A percentile compares a stretch with the other conserved stretches of the same genome.
These are phyloP conservation scores for Drosophila fulvimacula DNA, from an alignment of 2,888 invertebrate species.

Conservation along the genomic window DNA sequence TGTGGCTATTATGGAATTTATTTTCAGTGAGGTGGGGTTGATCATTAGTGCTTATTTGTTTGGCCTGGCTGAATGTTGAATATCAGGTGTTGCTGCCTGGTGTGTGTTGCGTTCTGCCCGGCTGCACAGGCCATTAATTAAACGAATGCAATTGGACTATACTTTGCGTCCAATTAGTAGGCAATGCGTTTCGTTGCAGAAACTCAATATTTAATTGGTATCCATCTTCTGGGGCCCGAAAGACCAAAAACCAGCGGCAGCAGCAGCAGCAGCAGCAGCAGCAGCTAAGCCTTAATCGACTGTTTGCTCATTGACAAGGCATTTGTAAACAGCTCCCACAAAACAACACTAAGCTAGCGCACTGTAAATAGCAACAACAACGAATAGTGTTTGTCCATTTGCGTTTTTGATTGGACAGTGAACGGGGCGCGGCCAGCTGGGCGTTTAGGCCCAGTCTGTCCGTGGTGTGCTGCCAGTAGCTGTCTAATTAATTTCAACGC, in stretches of 20 bases:
- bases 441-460: not conserved
- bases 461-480: not conserved
- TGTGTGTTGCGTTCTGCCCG: no score
- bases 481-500: constrained; percentile 75
- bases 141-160: constrained; percentile 4
- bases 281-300: not conserved
- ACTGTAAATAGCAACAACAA: constrained; percentile 17
- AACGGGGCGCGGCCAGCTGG: not conserved
- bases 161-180: constrained; percentile 1
- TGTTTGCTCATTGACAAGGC: constrained; percentile 30
- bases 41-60: constrained; percentile 22
- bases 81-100: not conserved
- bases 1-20: not conserved
- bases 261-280: not conserved
- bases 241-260: not conserved
- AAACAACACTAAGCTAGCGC: not conserved
- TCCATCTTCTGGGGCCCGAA: not conserved
- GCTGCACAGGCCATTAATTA: constrained; percentile 24
- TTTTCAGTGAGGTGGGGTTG: not conserved
- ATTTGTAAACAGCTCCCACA: not conserved
- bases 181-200: constrained; percentile 15
- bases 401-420: not conserved
- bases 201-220: constrained; percentile 28
- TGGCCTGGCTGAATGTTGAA: not conserved
- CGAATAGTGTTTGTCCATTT: constrained; percentile 14